Evolutionary conservation across 1,140 invertebrate species (phyloP).

Genomic region (Stegodyphus mimosarum): DNA sequence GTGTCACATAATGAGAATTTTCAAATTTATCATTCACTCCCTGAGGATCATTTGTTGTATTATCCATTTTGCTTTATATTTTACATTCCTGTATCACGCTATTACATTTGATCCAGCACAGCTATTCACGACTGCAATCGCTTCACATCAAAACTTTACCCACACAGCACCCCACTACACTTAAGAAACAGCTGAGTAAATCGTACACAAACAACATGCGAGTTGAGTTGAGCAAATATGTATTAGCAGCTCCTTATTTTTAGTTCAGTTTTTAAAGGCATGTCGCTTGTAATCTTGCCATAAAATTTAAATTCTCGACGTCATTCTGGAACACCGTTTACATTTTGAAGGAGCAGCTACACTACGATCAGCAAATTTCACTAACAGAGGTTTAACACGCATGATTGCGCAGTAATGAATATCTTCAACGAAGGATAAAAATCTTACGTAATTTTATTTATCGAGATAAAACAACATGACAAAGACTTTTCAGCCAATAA

Average conservation of each 20-base stretch:
- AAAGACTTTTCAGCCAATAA: no score
- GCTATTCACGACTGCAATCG: neutral
- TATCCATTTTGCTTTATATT: neutral
- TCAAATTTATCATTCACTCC: neutral
- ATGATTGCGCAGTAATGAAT: no score
- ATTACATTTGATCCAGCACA: neutral
- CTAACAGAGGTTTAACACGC: no score
- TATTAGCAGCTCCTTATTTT: neutral
- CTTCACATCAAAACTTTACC: neutral
- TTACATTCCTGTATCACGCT: neutral
- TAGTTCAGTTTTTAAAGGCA: neutral
- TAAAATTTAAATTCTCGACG: no score
- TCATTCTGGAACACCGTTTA: no score
- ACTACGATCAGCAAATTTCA: no score
- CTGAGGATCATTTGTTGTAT: neutral
- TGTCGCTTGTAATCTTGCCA: neutral
- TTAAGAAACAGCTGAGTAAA: neutral
- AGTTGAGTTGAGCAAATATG: neutral
- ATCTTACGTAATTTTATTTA: no score
- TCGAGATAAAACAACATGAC: no score
- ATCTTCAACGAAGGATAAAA: no score
- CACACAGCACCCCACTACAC: neutral
- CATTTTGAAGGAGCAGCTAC: no score
- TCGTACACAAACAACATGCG: neutral
- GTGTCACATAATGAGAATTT: constrained; percentile 1